These are phyloP conservation scores for Coleophora flavipennella DNA, from an alignment of 2,888 invertebrate species.

Conservation along the genomic window DNA sequence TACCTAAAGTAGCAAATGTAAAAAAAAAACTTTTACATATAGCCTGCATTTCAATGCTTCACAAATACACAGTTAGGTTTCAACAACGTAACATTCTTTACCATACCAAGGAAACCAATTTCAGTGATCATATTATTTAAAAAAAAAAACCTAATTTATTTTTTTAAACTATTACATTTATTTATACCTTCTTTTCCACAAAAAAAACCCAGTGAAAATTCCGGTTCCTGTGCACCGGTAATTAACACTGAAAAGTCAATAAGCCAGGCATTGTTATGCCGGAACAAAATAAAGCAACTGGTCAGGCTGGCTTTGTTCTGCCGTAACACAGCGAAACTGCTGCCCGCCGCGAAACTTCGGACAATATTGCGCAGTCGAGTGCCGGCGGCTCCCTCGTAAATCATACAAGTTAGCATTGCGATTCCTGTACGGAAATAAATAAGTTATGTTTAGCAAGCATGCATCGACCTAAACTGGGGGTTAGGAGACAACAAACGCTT, in stretches of 20 bases:
- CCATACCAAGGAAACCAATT: no score
- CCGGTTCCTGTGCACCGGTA: conserved; percentile 24
- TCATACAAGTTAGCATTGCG: conserved; percentile 48
- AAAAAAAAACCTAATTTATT: no score
- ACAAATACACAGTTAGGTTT: conserved; percentile 2
- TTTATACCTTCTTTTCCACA: no score
- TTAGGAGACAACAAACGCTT: no score
- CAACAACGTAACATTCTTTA: conserved; percentile 10
- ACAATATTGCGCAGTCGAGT: conserved; percentile 36
- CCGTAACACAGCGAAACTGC: conserved; percentile 18
- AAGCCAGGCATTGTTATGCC: conserved; percentile 33
- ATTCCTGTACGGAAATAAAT: conserved; percentile 51
- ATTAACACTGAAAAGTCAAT: conserved; percentile 41
- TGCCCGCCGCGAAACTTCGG: conserved; percentile 29
- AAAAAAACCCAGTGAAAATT: no score
- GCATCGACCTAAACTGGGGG: conserved; percentile 15
- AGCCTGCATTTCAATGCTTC: conserved; percentile 13
- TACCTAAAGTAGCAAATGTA: no score
- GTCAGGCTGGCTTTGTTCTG: conserved; percentile 27
- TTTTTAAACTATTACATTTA: conserved; percentile 10
- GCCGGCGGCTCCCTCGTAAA: conserved; percentile 39
- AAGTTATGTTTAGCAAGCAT: conserved; percentile 21
- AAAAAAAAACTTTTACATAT: no score
- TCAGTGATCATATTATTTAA: no score
- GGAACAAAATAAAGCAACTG: conserved; percentile 41